Evolutionary conservation across 64 coral and sea anemone species (phyloP), one percentile per base, ranked within the genome.

Genomic region (Dendrophyllia cribrosa): DNA sequence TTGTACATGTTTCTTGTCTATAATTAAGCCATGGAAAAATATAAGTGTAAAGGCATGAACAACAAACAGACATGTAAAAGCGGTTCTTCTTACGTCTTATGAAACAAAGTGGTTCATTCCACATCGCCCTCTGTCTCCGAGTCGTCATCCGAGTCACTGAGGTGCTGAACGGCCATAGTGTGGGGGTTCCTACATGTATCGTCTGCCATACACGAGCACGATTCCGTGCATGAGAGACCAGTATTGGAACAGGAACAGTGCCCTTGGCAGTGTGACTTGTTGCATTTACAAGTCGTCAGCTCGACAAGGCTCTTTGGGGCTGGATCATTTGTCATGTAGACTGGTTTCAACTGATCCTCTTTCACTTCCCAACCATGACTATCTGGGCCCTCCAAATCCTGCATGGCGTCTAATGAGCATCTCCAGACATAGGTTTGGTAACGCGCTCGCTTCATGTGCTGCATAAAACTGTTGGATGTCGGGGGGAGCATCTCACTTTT

Each of bases 181-280:
- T 92, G 90, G 70, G 84, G 91, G 51, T 93, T 93, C 44, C 56
- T 79, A 63, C 91, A 93, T 17, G 66, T 73, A 10, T 93, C 76
- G n/a, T 93, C 87, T 34, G 77, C 91, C 59, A 89, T 89, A 44
- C 87, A 89, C n/a, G 13, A 22, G 73, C 87, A 89, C 8, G 72
- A 72, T 74, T 89, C 87, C 14, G 72, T 76, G 67, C 55, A 76
- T 13, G 87, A 45, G 25, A 94, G 86, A 55, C 87, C 87, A 34
- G 50, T 15, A 68, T 83, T 84, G 25, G 61, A 17, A 63, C 86
- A 89, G 52, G 87, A 89, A 77, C 87, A 76, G 16, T 63, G 64
- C 2, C 9, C 53, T 59, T 43, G 22, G 16, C 71, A 89, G 5
- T 77, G 21, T n/a, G 69, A 75, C 53, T 14, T 88, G 47, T 67